Conservation (phyloP, 2,797 vertebrate species). For the Aythya fuligula region DNA sequence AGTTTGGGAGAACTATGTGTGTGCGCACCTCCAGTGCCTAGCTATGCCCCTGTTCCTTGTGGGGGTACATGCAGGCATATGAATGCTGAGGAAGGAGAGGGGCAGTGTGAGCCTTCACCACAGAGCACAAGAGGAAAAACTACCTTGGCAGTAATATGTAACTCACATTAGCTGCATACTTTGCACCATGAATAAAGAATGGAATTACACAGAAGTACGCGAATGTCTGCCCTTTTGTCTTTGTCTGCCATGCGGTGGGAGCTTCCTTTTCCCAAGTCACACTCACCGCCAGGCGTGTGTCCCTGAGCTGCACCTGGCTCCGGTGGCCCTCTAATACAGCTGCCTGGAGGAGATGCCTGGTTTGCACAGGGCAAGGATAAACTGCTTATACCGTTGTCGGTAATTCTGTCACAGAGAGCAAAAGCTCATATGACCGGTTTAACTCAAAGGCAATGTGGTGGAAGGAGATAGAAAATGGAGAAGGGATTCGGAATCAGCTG, state of each 20-base stretch:
- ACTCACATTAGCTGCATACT: neutral
- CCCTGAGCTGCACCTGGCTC: neutral
- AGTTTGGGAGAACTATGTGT: neutral
- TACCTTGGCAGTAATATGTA: neutral
- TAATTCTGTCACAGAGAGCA: slow-evolving; percentile 23
- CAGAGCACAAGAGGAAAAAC: neutral
- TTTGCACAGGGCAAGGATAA: slow-evolving; percentile 1
- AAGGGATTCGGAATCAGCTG: slow-evolving; percentile 7
- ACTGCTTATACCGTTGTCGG: slow-evolving; percentile 18
- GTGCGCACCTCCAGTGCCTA: accelerated
- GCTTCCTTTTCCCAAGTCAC: neutral
- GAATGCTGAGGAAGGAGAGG: neutral
- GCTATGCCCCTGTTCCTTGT: neutral
- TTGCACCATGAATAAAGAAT: neutral
- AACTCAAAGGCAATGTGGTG: slow-evolving; percentile 29
- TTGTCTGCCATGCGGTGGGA: neutral
- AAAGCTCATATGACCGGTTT: slow-evolving; percentile 19
- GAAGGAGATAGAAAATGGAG: slow-evolving; percentile 42
- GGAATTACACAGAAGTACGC: neutral
- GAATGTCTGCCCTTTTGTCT: neutral
- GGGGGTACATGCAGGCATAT: accelerated
- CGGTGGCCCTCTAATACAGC: neutral
- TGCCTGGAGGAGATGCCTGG: neutral
- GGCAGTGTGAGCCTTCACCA: neutral
- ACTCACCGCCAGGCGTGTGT: neutral